These are phyloP conservation scores for Pangasius krempfi DNA, from an alignment of 2,797 vertebrate genomes.

Conservation along the genomic window DNA sequence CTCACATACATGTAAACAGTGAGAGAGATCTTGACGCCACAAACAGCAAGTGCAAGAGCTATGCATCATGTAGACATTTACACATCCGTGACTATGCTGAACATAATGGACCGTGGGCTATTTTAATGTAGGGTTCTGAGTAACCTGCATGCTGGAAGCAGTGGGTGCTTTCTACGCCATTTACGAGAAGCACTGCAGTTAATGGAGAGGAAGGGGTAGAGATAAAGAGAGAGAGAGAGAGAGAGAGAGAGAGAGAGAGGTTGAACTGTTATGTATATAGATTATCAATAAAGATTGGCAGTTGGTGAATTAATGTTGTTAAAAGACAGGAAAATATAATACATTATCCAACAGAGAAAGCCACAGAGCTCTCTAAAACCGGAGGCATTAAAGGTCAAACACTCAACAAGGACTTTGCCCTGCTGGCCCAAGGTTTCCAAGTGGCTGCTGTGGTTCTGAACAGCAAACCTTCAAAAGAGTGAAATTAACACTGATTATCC, in stretches of 20 bases:
- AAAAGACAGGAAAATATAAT: slow-evolving; percentile 21
- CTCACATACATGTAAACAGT: slow-evolving; percentile 78
- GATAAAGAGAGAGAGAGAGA: neutral
- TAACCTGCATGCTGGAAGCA: slow-evolving; percentile 21
- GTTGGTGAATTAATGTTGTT: slow-evolving; percentile 42
- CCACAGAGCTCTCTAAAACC: slow-evolving; percentile 45
- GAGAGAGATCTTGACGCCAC: slow-evolving; percentile 67
- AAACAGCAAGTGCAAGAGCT: slow-evolving; percentile 57
- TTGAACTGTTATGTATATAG: slow-evolving; percentile 1
- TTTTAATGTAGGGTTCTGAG: slow-evolving; percentile 21
- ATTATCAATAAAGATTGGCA: slow-evolving; percentile 17
- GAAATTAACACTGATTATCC: slow-evolving; percentile 23
- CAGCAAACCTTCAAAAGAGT: slow-evolving; percentile 16
- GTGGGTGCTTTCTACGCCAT: neutral
- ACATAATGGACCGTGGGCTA: slow-evolving; percentile 8
- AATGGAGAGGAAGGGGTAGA: slow-evolving; percentile 13
- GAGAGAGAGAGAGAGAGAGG: slow-evolving; percentile 23
- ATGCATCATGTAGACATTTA: slow-evolving; percentile 29
- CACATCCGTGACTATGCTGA: slow-evolving; percentile 1
- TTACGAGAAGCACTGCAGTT: slow-evolving; percentile 34
- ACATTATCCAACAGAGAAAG: slow-evolving; percentile 37
- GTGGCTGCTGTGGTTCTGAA: slow-evolving; percentile 14
- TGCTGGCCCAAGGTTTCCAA: slow-evolving; percentile 50
- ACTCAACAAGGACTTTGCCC: slow-evolving; percentile 70
- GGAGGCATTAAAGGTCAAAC: slow-evolving; percentile 62